Evolutionary conservation across 2,888 invertebrate species (phyloP), one percentile per base, ranked within the genome.

Genomic region (Blastobasis adustella): DNA sequence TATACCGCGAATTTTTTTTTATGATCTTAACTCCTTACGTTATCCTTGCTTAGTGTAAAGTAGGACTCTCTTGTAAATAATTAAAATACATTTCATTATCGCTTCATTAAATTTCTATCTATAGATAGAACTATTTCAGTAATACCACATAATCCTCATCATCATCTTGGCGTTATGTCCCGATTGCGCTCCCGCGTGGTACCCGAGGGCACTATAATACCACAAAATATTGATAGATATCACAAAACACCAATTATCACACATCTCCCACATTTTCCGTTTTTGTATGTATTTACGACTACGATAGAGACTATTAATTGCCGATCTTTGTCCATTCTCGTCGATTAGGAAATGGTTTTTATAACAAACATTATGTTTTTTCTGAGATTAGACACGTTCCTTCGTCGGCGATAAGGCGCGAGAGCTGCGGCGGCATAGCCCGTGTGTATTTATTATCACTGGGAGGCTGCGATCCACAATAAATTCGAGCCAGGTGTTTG

Each of bases 401-500:
- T 44, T 44, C 47, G 45, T 48, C 10, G 49, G 46, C 4, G 42
- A 42, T 42, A 42, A 42, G 23, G 49, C 53, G 45, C 46, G 44
- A 45, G 49, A 50, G 54, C 53, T 54, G 49, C 42, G 45, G 44
- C 49, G 37, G 37, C 6, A 5, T 10, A 9, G 50, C 42, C 42
- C 54, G 62, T 68, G 63, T 62, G 66, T 70, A 66, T 73, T 69
- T 73, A 70, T 71, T 66, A 65, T 57, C 55, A 49, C 51, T 45
- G 53, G 54, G 43, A 63, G 53, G 58, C 54, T 54, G 56, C 58
- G 65, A 71, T 69, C 61, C 67, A 65, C 67, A 59, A 71, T 77
- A 75, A 73, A 76, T 76, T 71, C 66, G 58, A 66, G 68, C 62
- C 65, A 72, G 72, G 51, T 52, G 51, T 51, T 46, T 68, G 67